Base-by-base conservation (phyloP, 2,797 vertebrate species). In the Arrhamphus sclerolepis region DNA sequence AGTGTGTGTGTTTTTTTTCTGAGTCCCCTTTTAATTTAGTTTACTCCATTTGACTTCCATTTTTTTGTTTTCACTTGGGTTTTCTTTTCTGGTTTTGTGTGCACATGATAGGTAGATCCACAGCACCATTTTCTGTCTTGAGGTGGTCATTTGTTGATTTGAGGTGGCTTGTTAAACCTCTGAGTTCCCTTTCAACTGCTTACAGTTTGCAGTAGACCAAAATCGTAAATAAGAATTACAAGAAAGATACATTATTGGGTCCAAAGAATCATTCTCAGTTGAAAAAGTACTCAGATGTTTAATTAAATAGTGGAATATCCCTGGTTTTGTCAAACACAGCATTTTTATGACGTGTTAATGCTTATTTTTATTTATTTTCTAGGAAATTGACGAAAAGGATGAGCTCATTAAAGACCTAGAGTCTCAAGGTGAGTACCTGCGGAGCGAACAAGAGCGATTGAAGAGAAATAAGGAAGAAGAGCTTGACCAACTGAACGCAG, bases 401-500 rank as follows among this genome's bases (percentile, higher is more conserved):
- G 94, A 95, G 67, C 78, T 92, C 58, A 93, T 98, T 62, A 89
- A 43, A 46, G 94, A 96, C 70, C 91, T 97, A 53, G 94, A 98
- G 89, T 91, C 91, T 28, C 95, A 95, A 83, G 84, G 97, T 44
- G 95, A 98, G 86, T 95, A 87, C 81, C 87, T 97, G 78, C 91
- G 85, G 54, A 94, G 94, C 10, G 97, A 98, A 66, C 96, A 96
- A 75, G 94, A 97, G 48, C 86, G 84, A 21, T 14, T 96, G 49
- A 98, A 94, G 81, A 94, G 85, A 82, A 93, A 92, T 38, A 92
- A 87, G 0, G 84, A 96, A 66, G 95, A 97, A 49, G 97, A 99
- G 84, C 73, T 94, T 0, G 96, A 99, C 40, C 95, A 98, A 56
- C 82, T 98, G 49, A 94, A 95, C 75, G 94, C 95, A 18, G 95